Evolutionary conservation across 2,888 invertebrate genomes (phyloP).

Genomic region (Cloeon dipterum): DNA sequence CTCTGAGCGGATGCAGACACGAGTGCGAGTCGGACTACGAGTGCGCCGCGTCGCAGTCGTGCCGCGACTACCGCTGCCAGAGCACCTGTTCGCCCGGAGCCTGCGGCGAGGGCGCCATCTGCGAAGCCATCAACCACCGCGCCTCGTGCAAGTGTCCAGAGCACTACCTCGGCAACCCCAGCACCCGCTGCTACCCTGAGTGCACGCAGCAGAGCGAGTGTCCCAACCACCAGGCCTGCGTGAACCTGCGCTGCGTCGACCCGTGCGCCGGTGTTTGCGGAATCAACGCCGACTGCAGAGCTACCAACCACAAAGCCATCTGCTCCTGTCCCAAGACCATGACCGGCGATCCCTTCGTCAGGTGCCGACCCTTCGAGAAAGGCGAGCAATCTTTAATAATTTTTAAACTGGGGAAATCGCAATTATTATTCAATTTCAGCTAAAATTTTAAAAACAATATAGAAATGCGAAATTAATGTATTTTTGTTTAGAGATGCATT

Average conservation of each 20-base stretch:
- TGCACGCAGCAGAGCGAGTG: conserved; percentile 61
- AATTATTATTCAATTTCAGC: not conserved
- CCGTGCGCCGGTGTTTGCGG: conserved; percentile 62
- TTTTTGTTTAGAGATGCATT: too few relatives aligned
- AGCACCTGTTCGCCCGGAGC: conserved; percentile 39
- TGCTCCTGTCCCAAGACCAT: conserved; percentile 70
- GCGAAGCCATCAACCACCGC: conserved; percentile 50
- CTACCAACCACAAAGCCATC: conserved; percentile 49
- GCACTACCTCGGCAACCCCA: conserved; percentile 60
- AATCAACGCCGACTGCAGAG: conserved; percentile 51
- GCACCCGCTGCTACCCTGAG: conserved; percentile 52
- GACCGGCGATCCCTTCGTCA: conserved; percentile 68
- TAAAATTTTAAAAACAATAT: too few relatives aligned
- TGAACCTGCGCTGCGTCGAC: conserved; percentile 58
- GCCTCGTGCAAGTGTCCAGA: conserved; percentile 57
- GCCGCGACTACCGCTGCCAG: conserved; percentile 46
- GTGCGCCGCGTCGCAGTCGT: conserved; percentile 38
- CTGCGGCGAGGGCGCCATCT: conserved; percentile 58
- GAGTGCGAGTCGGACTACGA: conserved; percentile 59
- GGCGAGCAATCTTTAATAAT: conserved; percentile 32
- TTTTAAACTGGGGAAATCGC: conserved; percentile 1
- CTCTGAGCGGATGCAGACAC: conserved; percentile 45
- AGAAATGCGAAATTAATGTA: too few relatives aligned
- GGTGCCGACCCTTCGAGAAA: conserved; percentile 58
- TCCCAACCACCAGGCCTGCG: conserved; percentile 55